Base-by-base conservation (phyloP, 2,888 invertebrate genomes). In the Eupithecia centaureata region DNA sequence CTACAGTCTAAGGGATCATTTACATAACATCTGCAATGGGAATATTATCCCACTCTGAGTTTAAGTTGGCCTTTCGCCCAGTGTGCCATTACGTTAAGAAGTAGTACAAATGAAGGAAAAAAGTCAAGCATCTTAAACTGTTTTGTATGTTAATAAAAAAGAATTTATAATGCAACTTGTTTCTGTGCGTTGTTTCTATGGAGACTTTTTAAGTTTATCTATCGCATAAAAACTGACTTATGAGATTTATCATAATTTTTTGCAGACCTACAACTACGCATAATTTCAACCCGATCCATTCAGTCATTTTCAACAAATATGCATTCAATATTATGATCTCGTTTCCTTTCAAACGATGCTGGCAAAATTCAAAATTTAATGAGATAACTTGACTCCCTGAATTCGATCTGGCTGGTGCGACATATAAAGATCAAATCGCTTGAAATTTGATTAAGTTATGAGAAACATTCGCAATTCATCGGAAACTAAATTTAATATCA, bases 11-110 rank as follows among this genome's bases (percentile, higher is more conserved):
- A 13, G 18, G 8, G 8, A 22, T 47, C 22, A 38, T 47, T 47
- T 47, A 47, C 47, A 47, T 47, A 47, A 47, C 47, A n/a, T 47
- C 47, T 47, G 22, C 22, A 42, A 22, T 18, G 47, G 47, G 22
- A 22, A 47, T 12, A 2, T 10, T 22, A 47, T 47, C 47, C 42
- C 10, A 8, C 42, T 22, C 7, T n/a, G 7, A n/a, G 38, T 38
- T 7, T n/a, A 3, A 47, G 47, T 47, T 47, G 47, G 47, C 47
- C 22, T 47, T 22, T 47, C 10, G 47, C 47, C 47, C 47, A 47
- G 47, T 47, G 12, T 18, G 47, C 47, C 47, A 47, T 1, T 18
- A 8, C 18, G 10, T 47, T 47, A 22, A 47, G 18, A 42, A 18
- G 32, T 22, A 42, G 42, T 42, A 18, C 42, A 18, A 7, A 35